phyloP scores from a whole-genome alignment of 1,140 invertebrate species.

The Danaus melanippus region DNA sequence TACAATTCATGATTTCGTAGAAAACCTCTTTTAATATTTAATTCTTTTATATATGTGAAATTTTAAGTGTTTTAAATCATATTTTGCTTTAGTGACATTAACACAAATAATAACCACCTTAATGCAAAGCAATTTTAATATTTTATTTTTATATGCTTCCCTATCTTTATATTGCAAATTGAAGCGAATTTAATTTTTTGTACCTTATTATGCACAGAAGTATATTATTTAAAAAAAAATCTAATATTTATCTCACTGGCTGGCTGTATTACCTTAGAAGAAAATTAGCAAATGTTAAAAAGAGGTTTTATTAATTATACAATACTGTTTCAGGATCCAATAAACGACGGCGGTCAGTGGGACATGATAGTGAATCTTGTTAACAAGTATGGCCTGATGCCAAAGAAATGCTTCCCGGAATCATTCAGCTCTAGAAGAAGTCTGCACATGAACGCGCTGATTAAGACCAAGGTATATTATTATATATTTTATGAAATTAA shows the following conservation, averaged over 20 bases:
- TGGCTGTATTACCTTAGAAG: neutral
- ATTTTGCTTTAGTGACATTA: too few species aligned
- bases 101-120: too few species aligned
- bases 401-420: constrained; percentile 90
- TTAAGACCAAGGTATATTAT: constrained; percentile 82
- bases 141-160: too few species aligned
- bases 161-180: constrained; percentile 20
- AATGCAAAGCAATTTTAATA: too few species aligned
- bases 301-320: constrained; percentile 1
- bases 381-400: constrained; percentile 89
- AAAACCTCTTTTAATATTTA: too few species aligned
- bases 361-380: constrained; percentile 92
- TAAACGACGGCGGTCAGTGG: constrained; percentile 92
- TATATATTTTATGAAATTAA: too few species aligned
- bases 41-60: too few species aligned
- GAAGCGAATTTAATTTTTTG: neutral
- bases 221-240: neutral
- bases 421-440: constrained; percentile 83
- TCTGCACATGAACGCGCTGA: constrained; percentile 80
- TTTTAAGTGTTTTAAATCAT: too few species aligned
- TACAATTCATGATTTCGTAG: too few species aligned
- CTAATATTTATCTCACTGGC: neutral
- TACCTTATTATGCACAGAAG: neutral
- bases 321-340: constrained; percentile 75
- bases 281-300: neutral